Evolutionary conservation across 2,113 vertebrate genomes (phyloP).

Genomic region (Alethe castanea): DNA sequence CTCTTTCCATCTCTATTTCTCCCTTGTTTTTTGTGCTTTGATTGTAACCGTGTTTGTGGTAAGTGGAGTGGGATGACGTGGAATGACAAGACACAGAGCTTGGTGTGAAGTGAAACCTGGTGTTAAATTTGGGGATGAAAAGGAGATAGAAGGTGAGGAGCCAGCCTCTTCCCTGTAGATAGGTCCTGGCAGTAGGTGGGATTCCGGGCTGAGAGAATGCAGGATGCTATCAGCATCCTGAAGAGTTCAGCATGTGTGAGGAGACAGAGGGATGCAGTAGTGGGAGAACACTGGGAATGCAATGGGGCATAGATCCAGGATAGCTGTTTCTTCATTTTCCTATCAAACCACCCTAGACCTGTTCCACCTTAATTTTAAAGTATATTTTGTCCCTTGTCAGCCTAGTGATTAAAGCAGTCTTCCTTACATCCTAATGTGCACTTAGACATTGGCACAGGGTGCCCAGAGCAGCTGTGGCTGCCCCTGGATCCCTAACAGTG

Average conservation of each 20-base stretch:
- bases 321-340: neutral
- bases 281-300: neutral
- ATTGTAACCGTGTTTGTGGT: neutral
- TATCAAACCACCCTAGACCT: too few relatives aligned
- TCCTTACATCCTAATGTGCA: neutral
- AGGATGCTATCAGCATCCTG: neutral
- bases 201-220: neutral
- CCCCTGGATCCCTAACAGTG: neutral
- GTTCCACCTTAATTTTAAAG: neutral
- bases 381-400: neutral
- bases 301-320: rapidly evolving
- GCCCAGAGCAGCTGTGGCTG: neutral
- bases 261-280: neutral
- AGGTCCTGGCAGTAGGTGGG: neutral
- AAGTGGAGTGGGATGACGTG: neutral
- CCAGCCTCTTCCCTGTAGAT: neutral
- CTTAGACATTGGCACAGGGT: neutral
- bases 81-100: neutral
- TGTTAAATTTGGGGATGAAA: neutral
- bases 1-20: neutral
- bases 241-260: neutral
- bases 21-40: neutral
- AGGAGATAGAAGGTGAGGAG: neutral
- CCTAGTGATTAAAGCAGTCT: neutral
- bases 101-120: neutral